Evolutionary conservation across 2,113 vertebrate genomes (phyloP), one percentile per base, ranked within the genome.

Genomic region (Esox niger): DNA sequence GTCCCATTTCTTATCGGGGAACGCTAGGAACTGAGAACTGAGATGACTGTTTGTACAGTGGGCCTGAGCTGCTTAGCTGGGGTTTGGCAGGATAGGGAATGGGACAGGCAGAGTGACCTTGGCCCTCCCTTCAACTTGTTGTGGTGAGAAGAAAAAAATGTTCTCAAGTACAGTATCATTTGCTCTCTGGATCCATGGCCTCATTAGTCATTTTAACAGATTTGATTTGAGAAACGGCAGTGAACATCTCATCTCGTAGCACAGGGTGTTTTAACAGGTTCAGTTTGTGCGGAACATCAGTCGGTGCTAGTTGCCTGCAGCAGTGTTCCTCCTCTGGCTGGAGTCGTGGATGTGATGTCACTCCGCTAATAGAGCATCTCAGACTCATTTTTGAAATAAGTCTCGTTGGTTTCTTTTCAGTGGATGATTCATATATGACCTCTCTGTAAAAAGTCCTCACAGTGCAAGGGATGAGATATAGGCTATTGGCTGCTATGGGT

Each of bases 211-310:
- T 68, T 60, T 70, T 60, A 61, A 64, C 55, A 70, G 46, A 70
- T 68, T 58, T 35, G 54, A 31, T 68, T 58, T 35, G 54, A 31
- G 65, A 75, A 69, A 69, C 23, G n/a, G 62, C 56, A 62, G 59
- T 62, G 30, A 64, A 73, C 49, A 46, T 71, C 49, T 71, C 47
- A 38, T 61, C 35, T 33, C 30, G 31, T 59, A 69, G 66, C 69
- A 71, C 68, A 63, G 56, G 55, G 66, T 74, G 33, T 54, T 70
- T 57, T 66, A 64, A 61, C 66, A 54, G 60, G 65, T 46, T 64
- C 29, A 54, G 43, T 11, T 26, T 30, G 57, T 46, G 56, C 31
- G 23, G n/a, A 52, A 52, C 47, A 52, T 5, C 35, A 38, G 35
- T 5, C 35, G 11, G 35, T 38, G 35, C 11, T 38, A 38, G 35